Evolutionary conservation across 1,140 invertebrate genomes (phyloP).

Genomic region (Macrostomum lignano): DNA sequence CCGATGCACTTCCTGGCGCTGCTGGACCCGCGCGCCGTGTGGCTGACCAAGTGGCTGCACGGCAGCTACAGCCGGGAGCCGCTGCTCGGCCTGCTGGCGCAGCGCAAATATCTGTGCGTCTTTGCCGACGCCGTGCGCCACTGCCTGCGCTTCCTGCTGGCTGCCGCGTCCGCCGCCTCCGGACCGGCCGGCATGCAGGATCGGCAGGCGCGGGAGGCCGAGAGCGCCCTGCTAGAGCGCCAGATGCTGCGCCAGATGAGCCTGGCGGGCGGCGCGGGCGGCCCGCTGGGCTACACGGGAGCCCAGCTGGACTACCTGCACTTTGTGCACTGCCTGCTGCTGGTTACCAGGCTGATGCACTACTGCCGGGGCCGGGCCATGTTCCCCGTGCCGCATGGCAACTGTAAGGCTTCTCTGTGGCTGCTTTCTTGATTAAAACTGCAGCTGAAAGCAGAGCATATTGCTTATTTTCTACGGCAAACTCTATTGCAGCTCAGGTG

Average conservation of each 20-base stretch:
- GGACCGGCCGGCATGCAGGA: not conserved
- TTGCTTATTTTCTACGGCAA: no score
- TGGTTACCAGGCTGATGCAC: no score
- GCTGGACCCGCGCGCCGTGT: conserved; percentile 21
- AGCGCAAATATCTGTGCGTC: conserved; percentile 13
- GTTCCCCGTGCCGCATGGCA: no score
- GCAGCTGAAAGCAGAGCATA: no score
- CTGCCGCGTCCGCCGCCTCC: not conserved
- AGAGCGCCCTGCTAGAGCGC: conserved; percentile 1
- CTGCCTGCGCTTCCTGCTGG: not conserved
- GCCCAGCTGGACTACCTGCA: conserved; percentile 21
- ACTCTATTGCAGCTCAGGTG: no score
- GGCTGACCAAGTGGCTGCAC: conserved; percentile 28
- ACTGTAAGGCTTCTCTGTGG: no score
- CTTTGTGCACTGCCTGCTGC: conserved; percentile 26
- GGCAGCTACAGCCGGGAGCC: conserved; percentile 19
- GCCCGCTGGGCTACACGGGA: conserved; percentile 11
- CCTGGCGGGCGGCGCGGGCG: not conserved
- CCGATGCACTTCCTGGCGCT: conserved; percentile 22
- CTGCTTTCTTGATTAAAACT: no score
- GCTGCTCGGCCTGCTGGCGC: conserved; percentile 13
- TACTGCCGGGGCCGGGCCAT: no score
- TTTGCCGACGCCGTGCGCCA: conserved; percentile 10
- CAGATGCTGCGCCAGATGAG: not conserved
- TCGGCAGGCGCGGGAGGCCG: not conserved